These are phyloP conservation scores for Mamestra brassicae DNA, from an alignment of 2,888 invertebrate genomes.

Conservation along the genomic window DNA sequence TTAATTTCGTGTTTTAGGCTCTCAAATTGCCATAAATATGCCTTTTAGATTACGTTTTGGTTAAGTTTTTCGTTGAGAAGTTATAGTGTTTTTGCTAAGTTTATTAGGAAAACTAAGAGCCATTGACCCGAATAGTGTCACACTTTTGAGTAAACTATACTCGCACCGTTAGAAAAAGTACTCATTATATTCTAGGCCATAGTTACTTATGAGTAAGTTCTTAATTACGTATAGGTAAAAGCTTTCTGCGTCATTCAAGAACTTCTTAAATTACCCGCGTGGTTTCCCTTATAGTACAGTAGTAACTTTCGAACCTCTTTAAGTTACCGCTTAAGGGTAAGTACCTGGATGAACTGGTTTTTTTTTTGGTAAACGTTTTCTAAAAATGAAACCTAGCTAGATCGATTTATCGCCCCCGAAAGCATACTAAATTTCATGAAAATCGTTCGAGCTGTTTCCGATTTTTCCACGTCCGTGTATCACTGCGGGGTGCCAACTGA, in stretches of 20 bases:
- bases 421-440: no score
- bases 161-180: constrained; percentile 15
- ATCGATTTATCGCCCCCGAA: no score
- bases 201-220: constrained; percentile 8
- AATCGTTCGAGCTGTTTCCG: no score
- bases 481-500: no score
- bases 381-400: no score
- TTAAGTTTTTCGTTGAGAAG: neutral
- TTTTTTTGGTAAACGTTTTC: no score
- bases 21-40: neutral
- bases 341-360: no score
- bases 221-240: constrained; percentile 1
- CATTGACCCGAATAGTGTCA: constrained; percentile 24
- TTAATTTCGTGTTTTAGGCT: neutral
- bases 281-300: neutral
- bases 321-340: neutral
- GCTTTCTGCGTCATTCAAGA: neutral
- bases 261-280: neutral
- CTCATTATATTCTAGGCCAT: constrained; percentile 18
- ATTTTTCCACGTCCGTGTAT: no score
- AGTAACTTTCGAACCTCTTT: neutral
- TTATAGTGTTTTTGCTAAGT: neutral
- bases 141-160: constrained; percentile 10
- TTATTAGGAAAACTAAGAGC: neutral
- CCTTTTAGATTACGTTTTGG: neutral